Base-by-base conservation (phyloP, 1,140 invertebrate genomes). In the Caenorhabditis latens region DNA sequence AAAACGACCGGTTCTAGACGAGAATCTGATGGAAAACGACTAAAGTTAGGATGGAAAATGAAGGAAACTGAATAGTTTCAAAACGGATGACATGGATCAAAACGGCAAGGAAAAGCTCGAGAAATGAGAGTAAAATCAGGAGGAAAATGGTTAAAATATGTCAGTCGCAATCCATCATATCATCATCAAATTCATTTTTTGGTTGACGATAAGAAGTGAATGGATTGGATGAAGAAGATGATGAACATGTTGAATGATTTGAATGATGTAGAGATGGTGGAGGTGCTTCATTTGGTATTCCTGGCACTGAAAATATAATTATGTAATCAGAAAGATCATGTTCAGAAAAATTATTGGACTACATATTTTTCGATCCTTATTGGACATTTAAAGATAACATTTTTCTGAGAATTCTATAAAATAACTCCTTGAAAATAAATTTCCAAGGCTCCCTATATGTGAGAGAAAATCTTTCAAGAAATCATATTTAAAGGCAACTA, bases 101-200 rank as follows among this genome's bases (percentile, higher is more conserved):
- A 63, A 63, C 21, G 11, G 71, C n/a, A n/a, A 50, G 8, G 71
- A 46, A 46, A 79, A 48, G 71, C n/a, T 11, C 19, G 11, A 79
- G 19, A 8, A 71, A 71, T 19, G n/a, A 43, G 16, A 46, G 14
- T 6, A 32, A 16, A 46, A 71, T 71, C 46, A 46, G 5, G 21
- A 46, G 24, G n/a, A 21, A 19, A 48, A 75, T n/a, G 46, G 9
- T 46, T 9, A 5, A n/a, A 79, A 21, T 21, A 5, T 13, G 13
- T 79, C 21, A 79, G n/a, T 79, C 71, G n/a, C 71, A 79, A 32
- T 79, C 71, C 71, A 79, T 79, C 71, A 79, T 79, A 50, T 79
- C 71, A 50, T 79, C 71, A 53, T 79, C 71, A 14, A 79, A 79
- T 50, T 79, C 71, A 24, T 79, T 48, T 79, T n/a, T n/a, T 11